Percentiles rank a stretch among this genome's conserved stretches.
These are phyloP conservation scores for Bombus vancouverensis DNA, from an alignment of 1,140 invertebrate species.

Conservation along the genomic window DNA sequence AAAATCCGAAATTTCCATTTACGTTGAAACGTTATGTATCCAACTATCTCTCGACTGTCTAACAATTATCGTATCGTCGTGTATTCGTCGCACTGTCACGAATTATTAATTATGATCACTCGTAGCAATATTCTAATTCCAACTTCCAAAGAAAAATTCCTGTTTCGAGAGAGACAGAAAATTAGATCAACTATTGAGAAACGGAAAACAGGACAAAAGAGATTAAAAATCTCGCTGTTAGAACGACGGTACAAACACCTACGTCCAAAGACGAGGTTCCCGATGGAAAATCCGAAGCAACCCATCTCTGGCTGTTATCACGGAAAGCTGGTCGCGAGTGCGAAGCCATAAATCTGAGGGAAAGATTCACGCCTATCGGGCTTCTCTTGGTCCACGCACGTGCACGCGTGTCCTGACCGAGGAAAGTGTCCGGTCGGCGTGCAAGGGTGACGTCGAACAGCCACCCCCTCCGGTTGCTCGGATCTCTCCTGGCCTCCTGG, in stretches of 20 bases:
- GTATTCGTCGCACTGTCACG: no score
- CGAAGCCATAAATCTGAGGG: conserved; percentile 33
- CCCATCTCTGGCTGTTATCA: background rate
- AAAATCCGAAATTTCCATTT: no score
- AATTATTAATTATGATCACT: background rate
- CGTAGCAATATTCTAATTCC: background rate
- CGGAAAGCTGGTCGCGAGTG: conserved; percentile 9
- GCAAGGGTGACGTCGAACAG: background rate
- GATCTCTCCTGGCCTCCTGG: conserved; percentile 12
- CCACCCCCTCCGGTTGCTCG: conserved; percentile 11
- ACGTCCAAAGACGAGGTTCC: background rate
- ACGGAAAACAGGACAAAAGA: no score
- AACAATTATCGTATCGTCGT: no score
- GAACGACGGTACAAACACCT: background rate
- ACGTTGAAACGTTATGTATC: no score
- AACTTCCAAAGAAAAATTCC: background rate
- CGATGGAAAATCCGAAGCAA: background rate
- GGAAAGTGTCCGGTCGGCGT: conserved; percentile 51
- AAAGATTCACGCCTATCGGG: conserved; percentile 51
- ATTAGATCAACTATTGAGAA: no score
- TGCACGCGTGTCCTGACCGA: conserved; percentile 27
- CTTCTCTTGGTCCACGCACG: background rate
- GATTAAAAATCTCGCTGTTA: no score
- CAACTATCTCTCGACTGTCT: no score
- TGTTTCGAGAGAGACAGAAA: background rate